Base-by-base conservation (phyloP, 2,888 invertebrate species). In the Dryocosmus kuriphilus region DNA sequence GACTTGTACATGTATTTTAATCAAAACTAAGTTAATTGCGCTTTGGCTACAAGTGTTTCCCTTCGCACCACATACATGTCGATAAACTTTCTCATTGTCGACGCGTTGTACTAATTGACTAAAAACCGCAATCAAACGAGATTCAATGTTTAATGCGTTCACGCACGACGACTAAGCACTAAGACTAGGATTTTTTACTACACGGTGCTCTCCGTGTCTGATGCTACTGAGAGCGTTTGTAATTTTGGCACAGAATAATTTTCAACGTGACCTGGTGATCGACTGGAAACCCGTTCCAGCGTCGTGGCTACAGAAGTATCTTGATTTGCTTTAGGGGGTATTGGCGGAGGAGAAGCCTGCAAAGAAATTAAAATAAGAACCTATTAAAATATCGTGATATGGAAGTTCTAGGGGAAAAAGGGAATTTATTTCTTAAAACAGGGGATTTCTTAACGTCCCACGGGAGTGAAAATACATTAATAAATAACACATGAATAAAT, bases 171-270 rank as follows among this genome's bases (percentile, higher is more conserved):
- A 84, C 82, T 84, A 88, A 86, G 55, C 81, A 83, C 86, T 86
- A 86, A 78, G 87, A 89, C 89, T 89, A 89, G 88, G 86, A 86
- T 77, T 14, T 77, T 81, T 87, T 83, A 86, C 86, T 91, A 91
- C 80, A 91, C 89, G 60, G 88, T 91, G 81, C 90, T 90, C 80
- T 91, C 91, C 41, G 88, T 86, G 75, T 91, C 91, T 22, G 91
- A 87, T 4, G 89, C 89, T 62, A 91, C 88, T n/a, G 91, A 90
- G 51, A 91, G 88, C 32, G 91, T 88, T 85, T 91, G 90, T 60
- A 91, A 82, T 83, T 92, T 92, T 55, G 92, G 92, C 65, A 92
- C 91, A 27, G 92, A 92, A 78, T 92, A 92, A 80, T 92, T 92
- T 79, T 92, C 92, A 46, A 86, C 83, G 55, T 90, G 90, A 32